These are phyloP conservation scores for Machimus atricapillus DNA, from an alignment of 2,888 invertebrate genomes.

Conservation along the genomic window DNA sequence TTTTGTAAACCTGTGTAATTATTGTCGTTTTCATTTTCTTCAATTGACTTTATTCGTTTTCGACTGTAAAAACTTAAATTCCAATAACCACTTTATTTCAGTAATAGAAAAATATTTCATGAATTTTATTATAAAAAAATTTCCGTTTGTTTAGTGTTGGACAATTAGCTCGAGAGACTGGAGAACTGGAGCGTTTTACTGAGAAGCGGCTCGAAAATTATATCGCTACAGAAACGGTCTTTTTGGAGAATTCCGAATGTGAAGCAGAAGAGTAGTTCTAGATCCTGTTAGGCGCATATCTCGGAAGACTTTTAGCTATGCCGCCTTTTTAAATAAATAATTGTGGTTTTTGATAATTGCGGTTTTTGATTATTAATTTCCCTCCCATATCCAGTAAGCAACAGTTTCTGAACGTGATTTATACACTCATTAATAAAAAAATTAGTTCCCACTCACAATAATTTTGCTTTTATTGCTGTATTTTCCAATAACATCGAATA, in stretches of 20 bases:
- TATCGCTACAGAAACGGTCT: conserved; percentile 55
- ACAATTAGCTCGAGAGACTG: conserved; percentile 54
- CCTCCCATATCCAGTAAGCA: background rate
- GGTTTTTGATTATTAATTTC: background rate
- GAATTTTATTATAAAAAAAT: conserved; percentile 2
- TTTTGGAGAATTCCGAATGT: conserved; percentile 65
- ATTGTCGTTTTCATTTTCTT: too few relatives aligned
- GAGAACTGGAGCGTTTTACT: conserved; percentile 62
- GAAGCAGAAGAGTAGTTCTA: conserved; percentile 64
- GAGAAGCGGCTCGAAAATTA: conserved; percentile 64
- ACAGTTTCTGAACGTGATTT: background rate
- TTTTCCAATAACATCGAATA: conserved; percentile 13
- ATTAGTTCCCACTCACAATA: conserved; percentile 26
- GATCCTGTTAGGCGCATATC: too few relatives aligned
- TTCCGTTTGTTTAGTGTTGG: conserved; percentile 51
- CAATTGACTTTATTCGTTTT: too few relatives aligned
- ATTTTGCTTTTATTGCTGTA: conserved; percentile 19
- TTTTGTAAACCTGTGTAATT: too few relatives aligned
- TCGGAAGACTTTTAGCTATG: too few relatives aligned
- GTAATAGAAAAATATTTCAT: background rate
- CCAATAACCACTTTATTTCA: too few relatives aligned
- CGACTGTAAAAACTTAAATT: too few relatives aligned
- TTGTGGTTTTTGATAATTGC: too few relatives aligned
- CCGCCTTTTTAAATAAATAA: too few relatives aligned
- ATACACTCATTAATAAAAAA: background rate